phyloP scores from a whole-genome alignment of 2,888 invertebrate genomes.

The Campoletis raptor region DNA sequence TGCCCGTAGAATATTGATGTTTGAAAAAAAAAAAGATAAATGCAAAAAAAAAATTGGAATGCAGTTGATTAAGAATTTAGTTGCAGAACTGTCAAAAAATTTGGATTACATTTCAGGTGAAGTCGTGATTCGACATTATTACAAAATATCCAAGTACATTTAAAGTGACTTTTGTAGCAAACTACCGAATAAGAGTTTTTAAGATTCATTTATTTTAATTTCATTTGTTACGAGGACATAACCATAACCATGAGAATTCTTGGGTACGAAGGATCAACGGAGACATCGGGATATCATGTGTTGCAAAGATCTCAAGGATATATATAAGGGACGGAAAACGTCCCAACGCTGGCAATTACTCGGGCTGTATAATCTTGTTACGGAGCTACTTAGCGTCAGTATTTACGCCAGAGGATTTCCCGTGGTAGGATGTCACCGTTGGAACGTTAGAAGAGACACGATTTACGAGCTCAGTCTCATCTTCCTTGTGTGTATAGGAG shows the following conservation, averaged over 20 bases:
- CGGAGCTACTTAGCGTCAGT: slow-evolving; percentile 75
- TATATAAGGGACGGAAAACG: slow-evolving; percentile 59
- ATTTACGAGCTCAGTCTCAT: slow-evolving; percentile 73
- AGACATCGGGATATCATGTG: slow-evolving; percentile 14
- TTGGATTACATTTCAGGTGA: too few relatives aligned
- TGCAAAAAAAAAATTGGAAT: too few relatives aligned
- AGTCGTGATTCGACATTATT: too few relatives aligned
- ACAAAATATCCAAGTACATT: neutral
- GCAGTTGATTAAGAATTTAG: too few relatives aligned
- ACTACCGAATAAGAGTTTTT: neutral
- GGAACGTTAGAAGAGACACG: slow-evolving; percentile 71
- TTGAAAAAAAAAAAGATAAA: too few relatives aligned
- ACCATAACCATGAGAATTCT: neutral
- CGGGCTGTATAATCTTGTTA: slow-evolving; percentile 72
- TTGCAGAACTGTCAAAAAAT: too few relatives aligned
- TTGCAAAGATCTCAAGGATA: slow-evolving; percentile 34
- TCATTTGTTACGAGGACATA: neutral
- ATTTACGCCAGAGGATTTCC: slow-evolving; percentile 69
- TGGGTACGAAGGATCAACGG: slow-evolving; percentile 5
- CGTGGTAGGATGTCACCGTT: slow-evolving; percentile 57
- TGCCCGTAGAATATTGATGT: too few relatives aligned
- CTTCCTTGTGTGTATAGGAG: slow-evolving; percentile 34
- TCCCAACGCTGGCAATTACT: slow-evolving; percentile 71
- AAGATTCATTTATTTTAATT: neutral
- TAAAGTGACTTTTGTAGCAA: neutral